Conservation (phyloP, 2,888 invertebrate species). For the Volucella inflata region DNA sequence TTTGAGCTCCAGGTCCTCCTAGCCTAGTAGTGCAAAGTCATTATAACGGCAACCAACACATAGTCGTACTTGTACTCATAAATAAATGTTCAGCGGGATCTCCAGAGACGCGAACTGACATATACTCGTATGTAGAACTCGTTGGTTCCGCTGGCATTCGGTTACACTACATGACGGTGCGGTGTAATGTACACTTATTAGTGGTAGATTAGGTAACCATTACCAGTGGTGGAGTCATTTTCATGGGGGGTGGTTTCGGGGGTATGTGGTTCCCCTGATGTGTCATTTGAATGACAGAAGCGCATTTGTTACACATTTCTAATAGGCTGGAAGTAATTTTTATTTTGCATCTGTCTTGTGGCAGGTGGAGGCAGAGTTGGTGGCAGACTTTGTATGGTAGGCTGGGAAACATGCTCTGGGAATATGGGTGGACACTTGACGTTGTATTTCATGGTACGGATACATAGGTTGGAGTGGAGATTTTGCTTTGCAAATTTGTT, state of each 20-base stretch:
- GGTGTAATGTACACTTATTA: slow-evolving; percentile 58
- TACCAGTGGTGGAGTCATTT: not conserved
- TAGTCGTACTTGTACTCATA: not conserved
- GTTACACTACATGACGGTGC: slow-evolving; percentile 33
- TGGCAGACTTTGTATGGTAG: not conserved
- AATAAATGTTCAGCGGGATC: slow-evolving; percentile 52
- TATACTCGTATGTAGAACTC: slow-evolving; percentile 59
- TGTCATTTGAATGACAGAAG: slow-evolving; percentile 35
- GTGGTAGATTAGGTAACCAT: slow-evolving; percentile 56
- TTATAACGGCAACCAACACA: slow-evolving; percentile 65
- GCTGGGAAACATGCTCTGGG: not conserved
- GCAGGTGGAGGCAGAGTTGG: slow-evolving; percentile 37
- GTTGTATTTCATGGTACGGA: slow-evolving; percentile 1
- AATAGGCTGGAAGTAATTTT: slow-evolving; percentile 55
- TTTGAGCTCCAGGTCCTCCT: slow-evolving; percentile 4
- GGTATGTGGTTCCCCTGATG: slow-evolving; percentile 39
- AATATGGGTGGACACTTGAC: slow-evolving; percentile 24
- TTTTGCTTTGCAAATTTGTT: slow-evolving; percentile 7
- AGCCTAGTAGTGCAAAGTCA: slow-evolving; percentile 36
- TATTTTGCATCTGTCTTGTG: slow-evolving; percentile 51
- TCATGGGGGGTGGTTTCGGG: not conserved
- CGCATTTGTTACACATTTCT: slow-evolving; percentile 46
- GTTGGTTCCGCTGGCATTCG: slow-evolving; percentile 59
- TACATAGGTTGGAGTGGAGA: not conserved
- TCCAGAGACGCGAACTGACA: slow-evolving; percentile 52